Percentiles rank a stretch among this genome's conserved stretches.
Conservation (phyloP, 2,113 vertebrate species). For the Vidua macroura region DNA sequence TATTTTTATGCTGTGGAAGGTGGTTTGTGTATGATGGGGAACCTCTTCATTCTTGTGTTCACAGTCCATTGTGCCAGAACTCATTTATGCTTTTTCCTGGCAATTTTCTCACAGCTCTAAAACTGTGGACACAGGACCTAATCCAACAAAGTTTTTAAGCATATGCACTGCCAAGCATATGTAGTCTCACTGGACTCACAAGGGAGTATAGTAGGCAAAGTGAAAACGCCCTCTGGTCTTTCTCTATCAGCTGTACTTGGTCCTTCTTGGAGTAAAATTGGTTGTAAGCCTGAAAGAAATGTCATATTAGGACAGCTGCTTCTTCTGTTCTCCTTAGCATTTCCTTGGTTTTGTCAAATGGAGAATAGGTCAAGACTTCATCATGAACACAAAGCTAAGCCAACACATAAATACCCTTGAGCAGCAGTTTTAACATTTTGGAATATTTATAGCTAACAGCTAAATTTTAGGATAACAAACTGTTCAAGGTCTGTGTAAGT, state of each 20-base stretch:
- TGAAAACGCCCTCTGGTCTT: not conserved
- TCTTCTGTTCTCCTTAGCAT: not conserved
- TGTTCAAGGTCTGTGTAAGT: not conserved
- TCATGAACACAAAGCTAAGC: not conserved
- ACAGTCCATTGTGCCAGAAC: not conserved
- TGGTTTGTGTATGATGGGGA: not conserved
- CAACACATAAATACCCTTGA: conserved; percentile 17
- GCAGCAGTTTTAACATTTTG: conserved; percentile 17
- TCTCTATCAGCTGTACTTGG: not conserved
- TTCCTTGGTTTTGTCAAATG: not conserved
- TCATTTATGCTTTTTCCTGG: conserved; percentile 43
- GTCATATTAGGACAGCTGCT: conserved; percentile 37
- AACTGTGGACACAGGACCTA: conserved; percentile 1
- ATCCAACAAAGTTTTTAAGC: conserved; percentile 7
- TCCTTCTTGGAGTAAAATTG: not conserved
- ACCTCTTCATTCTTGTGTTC: not conserved
- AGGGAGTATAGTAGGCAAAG: not conserved
- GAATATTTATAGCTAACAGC: conserved; percentile 25
- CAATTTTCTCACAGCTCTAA: conserved; percentile 27
- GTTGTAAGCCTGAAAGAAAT: conserved; percentile 9
- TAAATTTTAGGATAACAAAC: conserved; percentile 33
- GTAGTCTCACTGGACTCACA: not conserved
- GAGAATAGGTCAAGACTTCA: conserved; percentile 26
- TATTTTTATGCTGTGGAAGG: not conserved
- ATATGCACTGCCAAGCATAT: not conserved